A percentile compares a stretch with the other conserved stretches of the same genome.
Evolutionary conservation across 53 echinoderm and acorn worm species (phyloP).

Genomic region (Zoroaster sp.): DNA sequence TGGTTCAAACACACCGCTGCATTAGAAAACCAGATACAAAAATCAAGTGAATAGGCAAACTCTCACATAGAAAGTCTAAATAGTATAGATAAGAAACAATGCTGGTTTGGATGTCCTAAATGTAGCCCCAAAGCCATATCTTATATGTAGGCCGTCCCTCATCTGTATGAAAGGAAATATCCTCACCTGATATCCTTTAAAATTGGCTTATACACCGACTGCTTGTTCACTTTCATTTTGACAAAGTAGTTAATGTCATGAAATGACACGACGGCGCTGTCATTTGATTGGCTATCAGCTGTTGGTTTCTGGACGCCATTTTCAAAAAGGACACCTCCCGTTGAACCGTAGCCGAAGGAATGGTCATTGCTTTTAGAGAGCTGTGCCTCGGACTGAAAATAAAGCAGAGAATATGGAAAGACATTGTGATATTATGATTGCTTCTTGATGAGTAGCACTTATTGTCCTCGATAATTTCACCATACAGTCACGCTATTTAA

Average conservation of each 20-base stretch:
- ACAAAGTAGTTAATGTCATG: constrained; percentile 72
- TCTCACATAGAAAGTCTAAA: background rate
- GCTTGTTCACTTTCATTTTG: constrained; percentile 59
- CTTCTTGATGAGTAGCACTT: background rate
- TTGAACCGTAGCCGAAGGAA: background rate
- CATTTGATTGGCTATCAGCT: background rate
- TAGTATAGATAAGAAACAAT: background rate
- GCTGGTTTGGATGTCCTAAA: background rate
- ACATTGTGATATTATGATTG: background rate
- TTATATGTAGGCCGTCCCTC: background rate
- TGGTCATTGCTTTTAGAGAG: background rate
- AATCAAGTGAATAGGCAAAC: background rate
- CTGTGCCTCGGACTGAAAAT: background rate
- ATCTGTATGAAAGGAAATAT: background rate
- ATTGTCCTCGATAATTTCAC: background rate
- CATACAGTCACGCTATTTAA: background rate
- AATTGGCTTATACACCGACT: constrained; percentile 62
- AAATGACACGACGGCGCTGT: constrained; percentile 58
- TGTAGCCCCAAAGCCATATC: background rate
- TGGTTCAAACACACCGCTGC: constrained; percentile 75
- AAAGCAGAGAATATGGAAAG: background rate
- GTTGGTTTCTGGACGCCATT: background rate
- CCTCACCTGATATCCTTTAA: constrained; percentile 64
- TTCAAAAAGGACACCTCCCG: background rate
- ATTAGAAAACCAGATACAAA: background rate